These are phyloP conservation scores for Pristionchus exspectatus DNA, from an alignment of 2,888 invertebrate species.

Conservation along the genomic window DNA sequence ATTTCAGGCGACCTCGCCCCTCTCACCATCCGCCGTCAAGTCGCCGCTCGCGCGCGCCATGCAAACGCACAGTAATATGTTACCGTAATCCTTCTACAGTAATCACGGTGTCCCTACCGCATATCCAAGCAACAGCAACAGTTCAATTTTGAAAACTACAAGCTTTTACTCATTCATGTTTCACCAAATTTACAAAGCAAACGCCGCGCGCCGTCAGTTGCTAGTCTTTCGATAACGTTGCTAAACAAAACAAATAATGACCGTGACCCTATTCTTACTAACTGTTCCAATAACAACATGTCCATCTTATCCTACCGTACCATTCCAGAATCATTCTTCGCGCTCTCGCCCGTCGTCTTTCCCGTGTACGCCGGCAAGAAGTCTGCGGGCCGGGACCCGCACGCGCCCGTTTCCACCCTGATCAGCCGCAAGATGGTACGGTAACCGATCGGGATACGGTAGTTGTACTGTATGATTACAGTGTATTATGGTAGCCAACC, in stretches of 20 bases:
- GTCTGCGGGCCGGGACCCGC: neutral
- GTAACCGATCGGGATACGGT: neutral
- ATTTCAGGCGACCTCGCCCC: constrained; percentile 25
- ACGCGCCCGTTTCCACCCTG: constrained; percentile 1
- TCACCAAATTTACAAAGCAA: too few relatives aligned
- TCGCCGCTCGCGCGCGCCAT: constrained; percentile 30
- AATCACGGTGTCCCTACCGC: neutral
- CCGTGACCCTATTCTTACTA: too few relatives aligned
- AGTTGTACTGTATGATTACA: too few relatives aligned
- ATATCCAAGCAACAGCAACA: too few relatives aligned
- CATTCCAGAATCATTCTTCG: constrained; percentile 36
- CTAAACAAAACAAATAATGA: too few relatives aligned
- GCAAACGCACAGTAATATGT: constrained; percentile 18
- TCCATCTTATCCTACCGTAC: neutral
- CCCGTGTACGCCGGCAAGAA: constrained; percentile 46
- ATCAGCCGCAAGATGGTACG: constrained; percentile 40
- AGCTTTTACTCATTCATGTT: neutral
- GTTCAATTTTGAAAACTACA: too few relatives aligned
- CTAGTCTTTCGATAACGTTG: too few relatives aligned
- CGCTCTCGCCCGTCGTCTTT: constrained; percentile 47
- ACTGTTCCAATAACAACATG: neutral
- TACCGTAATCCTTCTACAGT: neutral
- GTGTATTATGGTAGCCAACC: neutral
- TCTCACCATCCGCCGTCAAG: constrained; percentile 13
- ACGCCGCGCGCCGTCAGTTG: too few relatives aligned